Evolutionary conservation across 2,888 invertebrate species (phyloP).

Genomic region (Chouioia cunea): DNA sequence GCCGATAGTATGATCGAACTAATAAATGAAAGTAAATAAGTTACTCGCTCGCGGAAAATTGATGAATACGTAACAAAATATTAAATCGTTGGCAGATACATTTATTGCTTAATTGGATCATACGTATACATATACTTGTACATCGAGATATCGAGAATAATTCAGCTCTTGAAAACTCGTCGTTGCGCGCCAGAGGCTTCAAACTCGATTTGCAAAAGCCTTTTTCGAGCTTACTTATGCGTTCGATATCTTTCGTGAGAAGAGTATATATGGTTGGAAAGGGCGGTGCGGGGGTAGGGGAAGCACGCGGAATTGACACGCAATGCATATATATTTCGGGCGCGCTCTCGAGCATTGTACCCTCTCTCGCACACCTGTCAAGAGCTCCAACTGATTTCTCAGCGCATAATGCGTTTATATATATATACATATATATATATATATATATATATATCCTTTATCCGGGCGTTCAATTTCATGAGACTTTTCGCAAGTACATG

Average conservation of each 20-base stretch:
- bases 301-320: conserved; percentile 30
- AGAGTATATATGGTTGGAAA: not conserved
- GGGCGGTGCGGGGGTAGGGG: not conserved
- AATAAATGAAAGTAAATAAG: too few relatives aligned
- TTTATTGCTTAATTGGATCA: too few relatives aligned
- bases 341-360: not conserved
- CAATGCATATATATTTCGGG: conserved; percentile 42
- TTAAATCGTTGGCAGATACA: too few relatives aligned
- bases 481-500: conserved; percentile 19
- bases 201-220: conserved; percentile 34
- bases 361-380: conserved; percentile 24
- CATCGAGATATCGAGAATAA: too few relatives aligned
- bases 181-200: not conserved
- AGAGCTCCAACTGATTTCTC: conserved; percentile 38
- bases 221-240: conserved; percentile 24
- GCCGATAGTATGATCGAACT: too few relatives aligned
- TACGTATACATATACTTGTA: too few relatives aligned
- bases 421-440: conserved; percentile 31
- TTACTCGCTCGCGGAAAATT: too few relatives aligned
- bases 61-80: too few relatives aligned
- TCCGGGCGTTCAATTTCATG: conserved; percentile 43
- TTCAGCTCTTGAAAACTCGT: too few relatives aligned
- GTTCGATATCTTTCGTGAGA: conserved; percentile 28
- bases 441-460: conserved; percentile 10
- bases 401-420: conserved; percentile 28